Evolutionary conservation across 2,888 invertebrate species (phyloP).

Genomic region (Parochlus steinenii): DNA sequence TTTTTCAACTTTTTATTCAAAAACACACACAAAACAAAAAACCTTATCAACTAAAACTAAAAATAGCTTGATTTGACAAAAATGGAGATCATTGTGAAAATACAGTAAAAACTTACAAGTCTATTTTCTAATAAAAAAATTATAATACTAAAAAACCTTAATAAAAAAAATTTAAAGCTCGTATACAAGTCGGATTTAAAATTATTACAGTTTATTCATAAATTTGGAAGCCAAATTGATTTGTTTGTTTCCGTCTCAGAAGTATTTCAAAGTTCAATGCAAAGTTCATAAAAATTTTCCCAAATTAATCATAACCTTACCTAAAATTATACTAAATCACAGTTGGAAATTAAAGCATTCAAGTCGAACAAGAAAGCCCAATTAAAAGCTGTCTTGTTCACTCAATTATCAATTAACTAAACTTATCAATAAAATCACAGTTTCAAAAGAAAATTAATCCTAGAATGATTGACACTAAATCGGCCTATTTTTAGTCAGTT

Average conservation of each 20-base stretch:
- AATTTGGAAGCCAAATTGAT: slow-evolving; percentile 12
- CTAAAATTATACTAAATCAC: slow-evolving; percentile 7
- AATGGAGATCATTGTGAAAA: background rate
- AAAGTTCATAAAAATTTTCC: background rate
- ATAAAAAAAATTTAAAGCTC: background rate
- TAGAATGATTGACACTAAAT: slow-evolving; percentile 13
- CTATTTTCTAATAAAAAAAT: slow-evolving; percentile 6
- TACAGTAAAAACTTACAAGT: slow-evolving; percentile 1
- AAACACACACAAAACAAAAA: too few species aligned
- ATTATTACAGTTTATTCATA: slow-evolving; percentile 3
- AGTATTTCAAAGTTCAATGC: background rate
- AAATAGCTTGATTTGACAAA: too few species aligned
- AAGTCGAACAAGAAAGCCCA: background rate
- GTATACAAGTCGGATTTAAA: slow-evolving; percentile 2
- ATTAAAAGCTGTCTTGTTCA: background rate
- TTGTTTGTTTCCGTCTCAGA: background rate
- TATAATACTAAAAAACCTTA: slow-evolving; percentile 4
- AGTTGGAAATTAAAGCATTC: background rate
- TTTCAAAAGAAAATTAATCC: slow-evolving; percentile 5
- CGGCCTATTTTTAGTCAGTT: slow-evolving; percentile 10
- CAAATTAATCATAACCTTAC: background rate
- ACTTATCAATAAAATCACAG: slow-evolving; percentile 1
- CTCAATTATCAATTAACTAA: background rate
- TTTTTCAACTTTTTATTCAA: too few species aligned
- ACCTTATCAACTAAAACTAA: too few species aligned